phyloP scores from a whole-genome alignment of 2,797 vertebrate species.

The Hipposideros larvatus region DNA sequence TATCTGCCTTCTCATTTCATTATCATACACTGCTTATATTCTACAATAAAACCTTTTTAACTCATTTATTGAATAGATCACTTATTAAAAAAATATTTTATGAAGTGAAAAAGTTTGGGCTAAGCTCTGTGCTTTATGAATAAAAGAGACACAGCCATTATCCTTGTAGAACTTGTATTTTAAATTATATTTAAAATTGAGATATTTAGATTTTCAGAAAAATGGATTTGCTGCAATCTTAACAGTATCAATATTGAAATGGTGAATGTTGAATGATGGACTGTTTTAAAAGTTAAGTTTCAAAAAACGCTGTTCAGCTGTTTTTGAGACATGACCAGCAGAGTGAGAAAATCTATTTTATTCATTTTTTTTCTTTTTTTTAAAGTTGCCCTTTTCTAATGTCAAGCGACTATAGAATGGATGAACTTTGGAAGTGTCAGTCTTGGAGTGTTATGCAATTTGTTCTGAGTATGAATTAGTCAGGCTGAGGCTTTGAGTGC shows the following conservation, averaged over 20 bases:
- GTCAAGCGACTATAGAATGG: slow-evolving; percentile 76
- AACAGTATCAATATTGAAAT: slow-evolving; percentile 17
- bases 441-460: slow-evolving; percentile 79
- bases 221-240: neutral
- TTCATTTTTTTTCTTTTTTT: slow-evolving; percentile 61
- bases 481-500: slow-evolving; percentile 66
- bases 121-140: neutral
- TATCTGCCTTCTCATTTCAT: neutral
- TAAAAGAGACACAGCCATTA: neutral
- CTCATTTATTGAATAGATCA: slow-evolving; percentile 10
- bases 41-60: neutral
- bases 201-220: slow-evolving; percentile 23
- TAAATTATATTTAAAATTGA: slow-evolving; percentile 30
- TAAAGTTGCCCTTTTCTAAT: slow-evolving; percentile 83
- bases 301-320: slow-evolving; percentile 65
- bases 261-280: slow-evolving; percentile 41
- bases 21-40: neutral
- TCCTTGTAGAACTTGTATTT: neutral
- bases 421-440: slow-evolving; percentile 85
- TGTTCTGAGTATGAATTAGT: slow-evolving; percentile 82
- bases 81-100: neutral
- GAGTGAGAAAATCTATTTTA: slow-evolving; percentile 84
- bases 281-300: slow-evolving; percentile 76
- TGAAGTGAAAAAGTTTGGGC: neutral
- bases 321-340: slow-evolving; percentile 74